Evolutionary conservation across 2,888 invertebrate genomes (phyloP).

Genomic region (Drosophila lutescens): DNA sequence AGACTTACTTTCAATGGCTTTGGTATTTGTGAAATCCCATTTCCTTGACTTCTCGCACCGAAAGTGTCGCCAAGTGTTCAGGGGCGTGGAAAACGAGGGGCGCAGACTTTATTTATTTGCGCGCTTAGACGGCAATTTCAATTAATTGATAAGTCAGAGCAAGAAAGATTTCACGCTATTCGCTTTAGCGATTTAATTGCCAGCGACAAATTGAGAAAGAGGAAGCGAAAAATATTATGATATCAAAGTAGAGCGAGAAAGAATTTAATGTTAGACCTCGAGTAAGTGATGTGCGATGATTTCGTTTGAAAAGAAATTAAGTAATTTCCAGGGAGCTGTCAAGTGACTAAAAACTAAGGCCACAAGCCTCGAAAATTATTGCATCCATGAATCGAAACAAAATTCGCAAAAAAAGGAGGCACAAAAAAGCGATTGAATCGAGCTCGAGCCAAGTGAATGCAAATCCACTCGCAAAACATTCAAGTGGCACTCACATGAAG

Average conservation of each 20-base stretch:
- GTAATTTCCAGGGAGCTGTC: neutral
- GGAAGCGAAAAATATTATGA: slow-evolving; percentile 2
- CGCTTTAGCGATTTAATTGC: slow-evolving; percentile 68
- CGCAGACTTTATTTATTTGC: slow-evolving; percentile 67
- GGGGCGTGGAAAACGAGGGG: slow-evolving; percentile 5
- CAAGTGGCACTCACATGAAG: slow-evolving; percentile 46
- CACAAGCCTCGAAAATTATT: neutral
- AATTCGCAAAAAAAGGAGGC: neutral
- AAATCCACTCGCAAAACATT: slow-evolving; percentile 47
- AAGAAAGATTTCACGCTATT: slow-evolving; percentile 69
- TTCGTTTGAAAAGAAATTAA: neutral
- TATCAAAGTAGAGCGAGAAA: neutral
- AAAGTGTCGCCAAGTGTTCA: slow-evolving; percentile 64
- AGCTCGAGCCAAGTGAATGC: slow-evolving; percentile 41
- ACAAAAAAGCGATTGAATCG: slow-evolving; percentile 11
- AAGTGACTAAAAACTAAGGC: slow-evolving; percentile 2
- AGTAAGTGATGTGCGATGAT: neutral
- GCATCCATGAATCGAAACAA: slow-evolving; percentile 7
- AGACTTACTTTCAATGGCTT: slow-evolving; percentile 8
- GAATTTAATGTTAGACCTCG: slow-evolving; percentile 9
- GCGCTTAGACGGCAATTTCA: slow-evolving; percentile 74
- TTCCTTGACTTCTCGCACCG: slow-evolving; percentile 44
- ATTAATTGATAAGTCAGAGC: slow-evolving; percentile 74
- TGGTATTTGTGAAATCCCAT: neutral
- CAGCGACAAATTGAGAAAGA: slow-evolving; percentile 55